Conservation (phyloP, 2,888 invertebrate species). For the Tromatobia lineatoria region DNA sequence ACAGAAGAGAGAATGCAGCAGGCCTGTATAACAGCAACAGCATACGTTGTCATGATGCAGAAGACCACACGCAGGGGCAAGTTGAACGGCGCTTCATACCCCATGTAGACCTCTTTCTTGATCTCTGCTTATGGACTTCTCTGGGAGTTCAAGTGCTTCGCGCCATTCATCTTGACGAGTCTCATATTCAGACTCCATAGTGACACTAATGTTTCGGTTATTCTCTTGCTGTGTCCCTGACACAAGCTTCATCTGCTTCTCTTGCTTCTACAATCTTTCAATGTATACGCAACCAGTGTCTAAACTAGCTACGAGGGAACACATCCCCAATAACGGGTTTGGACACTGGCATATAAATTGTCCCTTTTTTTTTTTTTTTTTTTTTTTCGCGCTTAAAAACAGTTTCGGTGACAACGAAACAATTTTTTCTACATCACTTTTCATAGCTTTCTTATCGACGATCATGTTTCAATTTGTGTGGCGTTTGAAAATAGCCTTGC, state of each 20-base stretch:
- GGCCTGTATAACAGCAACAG: constrained; percentile 43
- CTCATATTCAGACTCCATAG: constrained; percentile 77
- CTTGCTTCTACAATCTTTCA: constrained; percentile 26
- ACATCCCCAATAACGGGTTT: neutral
- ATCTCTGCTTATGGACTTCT: constrained; percentile 73
- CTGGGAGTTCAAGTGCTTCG: constrained; percentile 51
- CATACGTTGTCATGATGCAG: constrained; percentile 56
- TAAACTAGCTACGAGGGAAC: neutral
- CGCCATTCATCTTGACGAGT: constrained; percentile 81
- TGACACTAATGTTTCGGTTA: constrained; percentile 79
- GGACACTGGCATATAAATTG: no score
- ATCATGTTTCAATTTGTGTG: no score
- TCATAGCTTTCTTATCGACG: no score
- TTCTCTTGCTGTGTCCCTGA: constrained; percentile 35
- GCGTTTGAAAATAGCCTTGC: no score
- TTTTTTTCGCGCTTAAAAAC: no score
- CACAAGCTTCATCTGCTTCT: constrained; percentile 19
- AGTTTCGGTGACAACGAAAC: no score
- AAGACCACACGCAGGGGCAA: constrained; percentile 72
- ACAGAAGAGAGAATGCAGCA: constrained; percentile 65
- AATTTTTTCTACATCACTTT: no score
- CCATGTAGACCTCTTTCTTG: constrained; percentile 51
- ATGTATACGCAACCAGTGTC: constrained; percentile 8
- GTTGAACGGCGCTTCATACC: constrained; percentile 29
- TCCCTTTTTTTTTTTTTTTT: no score